Base-by-base conservation (phyloP, 2,113 vertebrate genomes). In the Trichechus manatus region DNA sequence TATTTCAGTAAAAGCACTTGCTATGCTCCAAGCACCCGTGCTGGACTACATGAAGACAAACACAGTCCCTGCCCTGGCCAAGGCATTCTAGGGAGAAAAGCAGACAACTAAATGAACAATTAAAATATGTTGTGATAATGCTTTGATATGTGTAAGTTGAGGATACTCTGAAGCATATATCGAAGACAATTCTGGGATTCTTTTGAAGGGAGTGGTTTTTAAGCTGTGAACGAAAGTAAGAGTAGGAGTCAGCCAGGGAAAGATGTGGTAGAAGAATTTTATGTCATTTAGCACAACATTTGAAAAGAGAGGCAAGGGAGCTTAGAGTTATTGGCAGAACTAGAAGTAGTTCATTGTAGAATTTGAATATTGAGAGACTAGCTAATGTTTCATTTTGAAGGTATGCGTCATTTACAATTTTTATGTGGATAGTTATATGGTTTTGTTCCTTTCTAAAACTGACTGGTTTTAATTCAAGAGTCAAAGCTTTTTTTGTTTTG, bases 201-300 rank as follows among this genome's bases (percentile, higher is more conserved):
- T 50, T 94, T 66, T 86, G 59, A 85, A 96, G 66, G 85, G 81
- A 93, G n/a, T 81, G 14, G 59, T 61, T 70, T 95, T 89, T 89
- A 89, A 72, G 17, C 33, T 79, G 33, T 86, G 59, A 53, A 11
- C 29, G 85, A 66, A 72, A 79, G 61, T 72, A 14, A 50, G 42
- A 78, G 9, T 74, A 91, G 17, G 78, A 93, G 22, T 63, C 36
- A 79, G 15, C 59, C 50, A 66, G 53, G 77, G 44, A 66, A 72
- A 31, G 13, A 80, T 11, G 17, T 68, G 56, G 23, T 42, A 6
- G 66, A 94, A 87, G 77, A 92, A 78, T 84, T 83, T 92, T 91
- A 44, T 72, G 68, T 78, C 15, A 53, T 23, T 50, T 68, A 36
- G 47, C 25, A 50, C 25, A 47, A 9, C 20, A n/a, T 39, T 44